Percentiles rank a stretch among this genome's conserved stretches.
Evolutionary conservation across 1,140 invertebrate species (phyloP).

Genomic region (Zaprionus ornatus): DNA sequence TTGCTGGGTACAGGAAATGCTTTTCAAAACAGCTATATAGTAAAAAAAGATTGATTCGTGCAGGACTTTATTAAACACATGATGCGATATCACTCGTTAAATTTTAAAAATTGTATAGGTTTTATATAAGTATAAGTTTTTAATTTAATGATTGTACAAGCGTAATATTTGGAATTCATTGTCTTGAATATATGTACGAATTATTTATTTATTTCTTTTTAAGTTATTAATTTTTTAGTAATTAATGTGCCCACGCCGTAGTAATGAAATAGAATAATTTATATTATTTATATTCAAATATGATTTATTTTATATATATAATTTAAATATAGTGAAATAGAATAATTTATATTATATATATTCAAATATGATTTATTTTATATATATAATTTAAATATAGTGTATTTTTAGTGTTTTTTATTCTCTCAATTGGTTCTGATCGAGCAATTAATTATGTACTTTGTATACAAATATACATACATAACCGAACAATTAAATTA

Average conservation of each 20-base stretch:
- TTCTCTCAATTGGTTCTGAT: conserved; percentile 17
- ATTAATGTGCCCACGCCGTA: background rate
- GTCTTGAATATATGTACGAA: conserved; percentile 1
- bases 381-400: no score
- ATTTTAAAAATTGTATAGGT: no score
- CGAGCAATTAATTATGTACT: conserved; percentile 44
- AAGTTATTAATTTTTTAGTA: background rate
- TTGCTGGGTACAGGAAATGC: no score
- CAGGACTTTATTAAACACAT: no score
- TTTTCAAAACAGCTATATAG: no score
- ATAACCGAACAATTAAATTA: background rate
- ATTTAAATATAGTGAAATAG: no score
- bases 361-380: no score
- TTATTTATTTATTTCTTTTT: background rate
- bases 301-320: background rate
- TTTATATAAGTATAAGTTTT: no score
- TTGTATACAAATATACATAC: background rate
- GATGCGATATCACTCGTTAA: no score
- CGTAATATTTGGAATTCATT: conserved; percentile 11
- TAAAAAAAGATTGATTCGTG: no score
- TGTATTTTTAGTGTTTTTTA: no score
- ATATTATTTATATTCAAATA: background rate
- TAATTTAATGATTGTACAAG: background rate
- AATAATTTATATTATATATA: no score
- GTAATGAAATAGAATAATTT: background rate